These are phyloP conservation scores for Drosophila setifemur DNA, from an alignment of 1,140 invertebrate genomes.

Conservation along the genomic window DNA sequence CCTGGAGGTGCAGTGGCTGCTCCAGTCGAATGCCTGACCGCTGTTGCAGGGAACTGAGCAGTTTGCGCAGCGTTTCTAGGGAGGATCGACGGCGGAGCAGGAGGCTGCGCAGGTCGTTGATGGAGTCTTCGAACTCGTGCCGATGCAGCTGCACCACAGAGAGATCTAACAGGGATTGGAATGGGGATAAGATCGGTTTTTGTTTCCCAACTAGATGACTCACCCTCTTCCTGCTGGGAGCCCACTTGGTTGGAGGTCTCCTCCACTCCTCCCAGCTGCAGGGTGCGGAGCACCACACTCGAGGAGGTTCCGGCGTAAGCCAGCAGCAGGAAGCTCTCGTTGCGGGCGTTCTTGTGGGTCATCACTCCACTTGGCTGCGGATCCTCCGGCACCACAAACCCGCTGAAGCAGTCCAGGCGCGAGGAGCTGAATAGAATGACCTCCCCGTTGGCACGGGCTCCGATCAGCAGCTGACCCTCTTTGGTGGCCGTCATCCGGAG, in stretches of 20 bases:
- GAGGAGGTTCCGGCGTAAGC: constrained; percentile 22
- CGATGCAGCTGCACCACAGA: constrained; percentile 57
- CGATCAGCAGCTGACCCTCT: constrained; percentile 50
- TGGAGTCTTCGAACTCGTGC: constrained; percentile 62
- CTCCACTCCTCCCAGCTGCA: constrained; percentile 45
- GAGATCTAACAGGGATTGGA: constrained; percentile 29
- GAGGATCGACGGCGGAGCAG: constrained; percentile 46
- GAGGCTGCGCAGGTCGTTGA: constrained; percentile 51
- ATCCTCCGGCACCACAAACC: constrained; percentile 26
- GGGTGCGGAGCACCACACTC: constrained; percentile 50
- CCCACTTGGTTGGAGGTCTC: constrained; percentile 27
- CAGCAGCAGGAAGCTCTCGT: constrained; percentile 62
- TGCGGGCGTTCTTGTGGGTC: constrained; percentile 42
- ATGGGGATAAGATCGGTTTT: not conserved
- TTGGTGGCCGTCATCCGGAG: constrained; percentile 31
- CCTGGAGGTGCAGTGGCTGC: constrained; percentile 26
- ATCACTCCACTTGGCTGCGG: constrained; percentile 37
- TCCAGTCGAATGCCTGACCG: not conserved
- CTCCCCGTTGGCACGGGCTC: constrained; percentile 50
- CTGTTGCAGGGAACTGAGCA: not conserved
- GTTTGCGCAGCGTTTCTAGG: constrained; percentile 20
- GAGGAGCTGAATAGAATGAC: constrained; percentile 61
- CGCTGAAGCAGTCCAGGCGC: constrained; percentile 70
- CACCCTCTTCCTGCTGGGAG: constrained; percentile 40
- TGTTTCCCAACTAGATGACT: not conserved